phyloP scores from a whole-genome alignment of 2,113 vertebrate species.

The Pseudopipra pipra region DNA sequence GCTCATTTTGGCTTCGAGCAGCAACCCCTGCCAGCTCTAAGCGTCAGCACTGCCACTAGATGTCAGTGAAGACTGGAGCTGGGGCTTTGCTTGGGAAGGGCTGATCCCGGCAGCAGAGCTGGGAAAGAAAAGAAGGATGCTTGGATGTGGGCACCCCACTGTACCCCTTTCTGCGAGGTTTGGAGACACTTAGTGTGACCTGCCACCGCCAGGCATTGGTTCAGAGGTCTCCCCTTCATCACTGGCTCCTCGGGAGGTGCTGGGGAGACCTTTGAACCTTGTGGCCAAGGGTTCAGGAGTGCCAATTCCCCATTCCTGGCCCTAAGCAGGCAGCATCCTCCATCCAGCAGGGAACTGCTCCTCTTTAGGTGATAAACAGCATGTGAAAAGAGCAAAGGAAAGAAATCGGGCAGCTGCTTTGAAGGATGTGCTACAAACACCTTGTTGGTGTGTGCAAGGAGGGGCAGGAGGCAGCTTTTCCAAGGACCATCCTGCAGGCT shows the following conservation, averaged over 20 bases:
- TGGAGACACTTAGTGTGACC: not conserved
- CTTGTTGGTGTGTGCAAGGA: not conserved
- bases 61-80: constrained; percentile 68
- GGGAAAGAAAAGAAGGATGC: not conserved
- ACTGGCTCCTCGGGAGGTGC: not conserved
- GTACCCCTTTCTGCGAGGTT: not conserved
- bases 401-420: not conserved
- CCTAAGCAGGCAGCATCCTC: not conserved
- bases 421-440: not conserved
- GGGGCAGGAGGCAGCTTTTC: not conserved
- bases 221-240: too few relatives aligned
- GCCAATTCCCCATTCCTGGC: rapidly evolving
- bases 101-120: not conserved
- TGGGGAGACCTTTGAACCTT: not conserved
- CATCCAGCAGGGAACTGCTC: not conserved
- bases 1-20: not conserved
- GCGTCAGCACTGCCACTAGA: constrained; percentile 55
- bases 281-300: not conserved
- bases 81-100: not conserved
- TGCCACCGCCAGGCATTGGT: not conserved
- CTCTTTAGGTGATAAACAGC: rapidly evolving
- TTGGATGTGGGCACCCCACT: not conserved
- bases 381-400: not conserved
- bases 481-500: not conserved
- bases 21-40: not conserved